These are phyloP conservation scores for Sphaeramia orbicularis DNA, from an alignment of 2,797 vertebrate species.

Conservation along the genomic window DNA sequence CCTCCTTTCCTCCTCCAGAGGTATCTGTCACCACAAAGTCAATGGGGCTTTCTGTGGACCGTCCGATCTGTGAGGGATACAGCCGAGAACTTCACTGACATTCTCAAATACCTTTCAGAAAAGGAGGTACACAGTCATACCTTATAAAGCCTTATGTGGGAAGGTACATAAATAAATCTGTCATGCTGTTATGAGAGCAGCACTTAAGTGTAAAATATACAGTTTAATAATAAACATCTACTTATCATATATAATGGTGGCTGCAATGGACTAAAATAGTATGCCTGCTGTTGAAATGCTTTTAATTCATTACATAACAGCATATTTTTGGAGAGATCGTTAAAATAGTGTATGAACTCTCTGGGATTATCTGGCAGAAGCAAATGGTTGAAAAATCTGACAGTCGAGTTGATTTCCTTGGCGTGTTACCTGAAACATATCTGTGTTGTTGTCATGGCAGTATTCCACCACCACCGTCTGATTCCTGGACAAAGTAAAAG, in stretches of 20 bases:
- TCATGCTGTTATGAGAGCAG: constrained; percentile 15
- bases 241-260: constrained; percentile 18
- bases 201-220: neutral
- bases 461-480: constrained; percentile 99
- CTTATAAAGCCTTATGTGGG: too few species aligned
- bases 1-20: constrained; percentile 81
- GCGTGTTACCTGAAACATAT: constrained; percentile 96
- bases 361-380: neutral
- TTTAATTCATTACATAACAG: constrained; percentile 50
- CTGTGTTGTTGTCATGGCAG: constrained; percentile 94
- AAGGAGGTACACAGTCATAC: constrained; percentile 6
- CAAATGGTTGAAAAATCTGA: neutral
- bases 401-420: neutral
- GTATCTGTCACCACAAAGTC: constrained; percentile 88
- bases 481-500: constrained; percentile 94
- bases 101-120: neutral
- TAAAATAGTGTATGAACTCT: neutral
- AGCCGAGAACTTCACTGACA: neutral
- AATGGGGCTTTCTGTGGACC: constrained; percentile 87
- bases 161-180: neutral
- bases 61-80: constrained; percentile 78
- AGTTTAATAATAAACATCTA: neutral
- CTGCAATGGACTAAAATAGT: constrained; percentile 50
- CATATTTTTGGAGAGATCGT: constrained; percentile 30
- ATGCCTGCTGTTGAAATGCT: constrained; percentile 1